Evolutionary conservation across 2,113 vertebrate genomes (phyloP).

Genomic region (Anguilla rostrata): DNA sequence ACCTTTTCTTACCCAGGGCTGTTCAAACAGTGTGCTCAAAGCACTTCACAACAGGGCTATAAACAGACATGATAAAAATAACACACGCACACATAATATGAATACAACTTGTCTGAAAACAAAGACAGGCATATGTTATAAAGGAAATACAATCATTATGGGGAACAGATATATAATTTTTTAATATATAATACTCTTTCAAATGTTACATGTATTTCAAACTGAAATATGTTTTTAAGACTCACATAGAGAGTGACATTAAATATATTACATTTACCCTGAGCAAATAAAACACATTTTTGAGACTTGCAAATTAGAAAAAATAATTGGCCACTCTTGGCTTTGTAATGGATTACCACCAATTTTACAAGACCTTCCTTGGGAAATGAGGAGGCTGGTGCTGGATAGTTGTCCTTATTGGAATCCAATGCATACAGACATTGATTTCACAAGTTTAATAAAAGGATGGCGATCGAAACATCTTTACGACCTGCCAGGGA

Average conservation of each 20-base stretch:
- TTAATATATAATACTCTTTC: no score
- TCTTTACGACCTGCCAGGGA: neutral
- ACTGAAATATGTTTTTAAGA: no score
- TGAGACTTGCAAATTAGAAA: neutral
- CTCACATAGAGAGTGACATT: no score
- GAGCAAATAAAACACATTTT: no score
- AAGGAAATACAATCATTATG: no score
- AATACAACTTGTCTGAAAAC: no score
- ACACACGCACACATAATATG: no score
- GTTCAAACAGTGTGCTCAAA: neutral
- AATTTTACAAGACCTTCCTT: neutral
- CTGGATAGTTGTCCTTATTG: neutral
- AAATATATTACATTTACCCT: no score
- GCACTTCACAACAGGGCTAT: neutral
- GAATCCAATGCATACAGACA: neutral
- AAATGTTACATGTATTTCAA: no score
- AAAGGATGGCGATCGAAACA: neutral
- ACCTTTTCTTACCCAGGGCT: neutral
- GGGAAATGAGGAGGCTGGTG: neutral
- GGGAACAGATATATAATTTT: no score
- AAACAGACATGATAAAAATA: neutral
- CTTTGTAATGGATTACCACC: neutral
- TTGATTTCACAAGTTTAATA: neutral
- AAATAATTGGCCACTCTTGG: neutral
- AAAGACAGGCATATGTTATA: no score